Percentiles rank a stretch among this genome's conserved stretches.
These are phyloP conservation scores for Himalopsyche japonica DNA, from an alignment of 2,888 invertebrate genomes.

Conservation along the genomic window DNA sequence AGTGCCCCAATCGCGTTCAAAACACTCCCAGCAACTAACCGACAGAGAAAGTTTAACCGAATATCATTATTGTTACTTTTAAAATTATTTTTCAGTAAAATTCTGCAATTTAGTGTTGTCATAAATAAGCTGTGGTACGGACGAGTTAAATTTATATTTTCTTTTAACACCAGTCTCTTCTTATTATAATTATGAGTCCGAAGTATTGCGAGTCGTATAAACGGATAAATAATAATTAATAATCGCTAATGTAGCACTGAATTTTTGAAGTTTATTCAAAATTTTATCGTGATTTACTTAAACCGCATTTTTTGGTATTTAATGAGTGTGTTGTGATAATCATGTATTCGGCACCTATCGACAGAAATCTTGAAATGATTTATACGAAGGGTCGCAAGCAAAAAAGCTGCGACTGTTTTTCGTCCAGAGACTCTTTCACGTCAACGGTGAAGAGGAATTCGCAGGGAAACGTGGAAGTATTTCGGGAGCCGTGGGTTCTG, in stretches of 20 bases:
- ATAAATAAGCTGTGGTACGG: background rate
- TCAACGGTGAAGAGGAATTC: conserved; percentile 11
- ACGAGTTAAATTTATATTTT: background rate
- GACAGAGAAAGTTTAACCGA: conserved; percentile 1
- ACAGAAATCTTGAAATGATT: background rate
- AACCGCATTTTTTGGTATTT: background rate
- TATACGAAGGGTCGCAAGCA: conserved; percentile 11
- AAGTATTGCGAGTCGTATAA: background rate
- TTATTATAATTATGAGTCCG: background rate
- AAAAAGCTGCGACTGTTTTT: conserved; percentile 29
- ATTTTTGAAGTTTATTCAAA: background rate
- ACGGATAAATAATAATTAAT: background rate
- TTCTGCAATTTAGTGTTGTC: conserved; percentile 12
- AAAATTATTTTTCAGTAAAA: conserved; percentile 6
- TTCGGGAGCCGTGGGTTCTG: conserved; percentile 28
- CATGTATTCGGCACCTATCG: background rate
- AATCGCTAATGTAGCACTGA: background rate
- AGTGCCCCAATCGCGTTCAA: background rate
- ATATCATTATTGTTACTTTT: background rate
- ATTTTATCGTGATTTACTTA: background rate
- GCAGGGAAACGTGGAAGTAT: conserved; percentile 6
- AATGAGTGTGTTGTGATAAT: background rate
- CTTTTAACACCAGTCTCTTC: background rate
- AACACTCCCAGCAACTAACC: background rate
- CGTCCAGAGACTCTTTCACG: conserved; percentile 11